A percentile compares a stretch with the other conserved stretches of the same genome.
phyloP scores from a whole-genome alignment of 2,888 invertebrate species.

The Cheilosia impressa region DNA sequence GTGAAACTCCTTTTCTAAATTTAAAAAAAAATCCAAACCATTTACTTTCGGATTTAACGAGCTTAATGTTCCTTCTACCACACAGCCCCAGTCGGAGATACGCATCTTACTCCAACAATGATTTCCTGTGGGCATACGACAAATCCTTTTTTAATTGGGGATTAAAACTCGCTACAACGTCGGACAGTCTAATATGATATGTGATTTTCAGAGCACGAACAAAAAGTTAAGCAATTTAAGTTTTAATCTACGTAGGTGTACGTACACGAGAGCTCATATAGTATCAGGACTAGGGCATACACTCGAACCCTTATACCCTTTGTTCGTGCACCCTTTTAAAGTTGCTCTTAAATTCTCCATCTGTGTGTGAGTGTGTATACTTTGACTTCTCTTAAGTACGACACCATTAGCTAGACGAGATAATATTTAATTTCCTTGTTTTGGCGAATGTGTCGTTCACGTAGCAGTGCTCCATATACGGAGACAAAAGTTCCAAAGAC shows the following conservation, averaged over 20 bases:
- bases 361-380: conserved; percentile 9
- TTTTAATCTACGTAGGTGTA: conserved; percentile 46
- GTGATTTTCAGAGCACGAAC: conserved; percentile 63
- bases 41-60: conserved; percentile 17
- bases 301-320: no score
- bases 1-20: not conserved
- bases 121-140: conserved; percentile 73
- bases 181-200: conserved; percentile 68
- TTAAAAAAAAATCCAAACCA: conserved; percentile 10
- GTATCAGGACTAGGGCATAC: not conserved
- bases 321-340: not conserved
- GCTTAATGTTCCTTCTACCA: conserved; percentile 19
- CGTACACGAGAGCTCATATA: not conserved
- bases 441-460: conserved; percentile 32
- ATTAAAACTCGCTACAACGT: conserved; percentile 68
- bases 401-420: conserved; percentile 47
- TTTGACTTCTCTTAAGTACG: conserved; percentile 57
- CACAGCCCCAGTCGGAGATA: conserved; percentile 32
- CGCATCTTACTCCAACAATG: conserved; percentile 50
- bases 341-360: conserved; percentile 22
- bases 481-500: conserved; percentile 40
- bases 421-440: conserved; percentile 56
- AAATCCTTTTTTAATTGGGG: conserved; percentile 74
- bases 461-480: not conserved
- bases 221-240: conserved; percentile 72